Evolutionary conservation across 2,113 vertebrate genomes (phyloP).

Genomic region (Cacatua alba): DNA sequence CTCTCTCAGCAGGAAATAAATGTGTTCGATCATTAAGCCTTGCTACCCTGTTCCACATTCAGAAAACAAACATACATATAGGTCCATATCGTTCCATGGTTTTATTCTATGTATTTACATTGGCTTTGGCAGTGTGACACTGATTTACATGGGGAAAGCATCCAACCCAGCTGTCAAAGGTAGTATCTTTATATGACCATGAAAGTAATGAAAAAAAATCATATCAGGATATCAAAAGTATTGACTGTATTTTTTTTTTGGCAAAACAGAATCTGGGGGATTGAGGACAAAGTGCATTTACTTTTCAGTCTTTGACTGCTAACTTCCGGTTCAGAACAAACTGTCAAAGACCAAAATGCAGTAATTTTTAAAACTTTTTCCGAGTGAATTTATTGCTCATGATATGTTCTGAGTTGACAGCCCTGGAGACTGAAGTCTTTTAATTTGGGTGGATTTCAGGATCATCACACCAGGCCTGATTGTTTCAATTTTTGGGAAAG

Average conservation of each 20-base stretch:
- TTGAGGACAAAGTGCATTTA: not conserved
- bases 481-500: not conserved
- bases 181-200: not conserved
- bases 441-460: not conserved
- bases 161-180: not conserved
- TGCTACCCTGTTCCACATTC: not conserved
- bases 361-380: not conserved
- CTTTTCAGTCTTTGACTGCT: not conserved
- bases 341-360: not conserved
- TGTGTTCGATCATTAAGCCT: not conserved
- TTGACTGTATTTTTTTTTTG: not conserved
- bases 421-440: not conserved
- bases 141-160: not conserved
- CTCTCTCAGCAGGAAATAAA: not conserved
- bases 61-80: not conserved
- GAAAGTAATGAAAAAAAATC: not conserved
- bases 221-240: not conserved
- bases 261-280: not conserved
- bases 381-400: not conserved
- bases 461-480: not conserved
- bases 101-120: not conserved
- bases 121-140: not conserved
- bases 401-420: not conserved
- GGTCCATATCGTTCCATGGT: accelerated
- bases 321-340: not conserved